A percentile compares a stretch with the other conserved stretches of the same genome.
These are phyloP conservation scores for Poeciliopsis occidentalis DNA, from an alignment of 2,113 vertebrate species.

Conservation along the genomic window DNA sequence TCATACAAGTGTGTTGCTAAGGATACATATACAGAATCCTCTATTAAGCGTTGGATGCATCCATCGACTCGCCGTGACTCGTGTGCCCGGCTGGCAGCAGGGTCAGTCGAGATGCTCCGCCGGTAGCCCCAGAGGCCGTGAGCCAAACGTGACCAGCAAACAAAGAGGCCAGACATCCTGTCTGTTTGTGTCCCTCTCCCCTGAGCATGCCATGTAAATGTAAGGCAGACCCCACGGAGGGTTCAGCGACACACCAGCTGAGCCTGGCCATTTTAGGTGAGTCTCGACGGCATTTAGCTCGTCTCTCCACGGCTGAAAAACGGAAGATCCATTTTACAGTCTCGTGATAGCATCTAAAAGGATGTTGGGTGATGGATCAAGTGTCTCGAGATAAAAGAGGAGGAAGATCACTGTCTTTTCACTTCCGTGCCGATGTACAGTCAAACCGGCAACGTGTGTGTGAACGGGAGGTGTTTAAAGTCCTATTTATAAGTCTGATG, in stretches of 20 bases:
- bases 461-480: not conserved
- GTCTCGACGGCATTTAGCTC: conserved; percentile 20
- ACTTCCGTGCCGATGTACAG: not conserved
- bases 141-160: conserved; percentile 35
- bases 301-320: conserved; percentile 10
- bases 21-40: not conserved
- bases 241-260: conserved; percentile 26
- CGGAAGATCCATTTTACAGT: conserved; percentile 32
- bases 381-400: conserved; percentile 28
- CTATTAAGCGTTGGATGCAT: not conserved
- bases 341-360: conserved; percentile 39
- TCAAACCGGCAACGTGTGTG: not conserved
- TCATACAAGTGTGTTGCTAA: not conserved
- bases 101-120: conserved; percentile 24
- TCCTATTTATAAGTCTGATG: not conserved
- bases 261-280: conserved; percentile 29
- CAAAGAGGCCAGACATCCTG: conserved; percentile 16
- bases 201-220: conserved; percentile 16
- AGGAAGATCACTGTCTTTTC: conserved; percentile 2
- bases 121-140: conserved; percentile 8
- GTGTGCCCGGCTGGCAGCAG: not conserved
- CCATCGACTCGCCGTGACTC: not conserved
- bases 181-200: conserved; percentile 7
- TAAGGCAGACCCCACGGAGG: conserved; percentile 22
- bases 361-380: conserved; percentile 30